phyloP scores from a whole-genome alignment of 2,888 invertebrate species.

The Abscondita cerata region DNA sequence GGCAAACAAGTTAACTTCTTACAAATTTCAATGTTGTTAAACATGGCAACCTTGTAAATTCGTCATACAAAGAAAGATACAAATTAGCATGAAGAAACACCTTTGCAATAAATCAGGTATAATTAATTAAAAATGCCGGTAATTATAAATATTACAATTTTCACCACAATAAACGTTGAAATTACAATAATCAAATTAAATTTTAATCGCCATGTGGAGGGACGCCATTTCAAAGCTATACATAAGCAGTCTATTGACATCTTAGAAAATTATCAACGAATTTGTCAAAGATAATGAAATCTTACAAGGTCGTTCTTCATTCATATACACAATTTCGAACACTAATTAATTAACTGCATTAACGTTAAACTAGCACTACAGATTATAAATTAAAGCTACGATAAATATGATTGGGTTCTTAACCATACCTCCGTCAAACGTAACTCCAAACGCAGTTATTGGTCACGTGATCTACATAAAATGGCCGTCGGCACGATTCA shows the following conservation, averaged over 20 bases:
- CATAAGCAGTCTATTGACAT: constrained; percentile 69
- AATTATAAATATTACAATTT: constrained; percentile 3
- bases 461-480: constrained; percentile 54
- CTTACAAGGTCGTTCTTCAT: constrained; percentile 24
- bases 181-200: constrained; percentile 35
- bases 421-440: constrained; percentile 49
- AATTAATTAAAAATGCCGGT: constrained; percentile 17
- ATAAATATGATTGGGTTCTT: constrained; percentile 45
- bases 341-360: constrained; percentile 20
- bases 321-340: constrained; percentile 23
- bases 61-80: constrained; percentile 33
- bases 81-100: constrained; percentile 8
- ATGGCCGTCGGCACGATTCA: constrained; percentile 40
- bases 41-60: constrained; percentile 32
- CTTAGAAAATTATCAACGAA: constrained; percentile 38
- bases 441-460: constrained; percentile 56
- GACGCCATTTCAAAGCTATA: constrained; percentile 77
- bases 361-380: constrained; percentile 20
- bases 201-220: constrained; percentile 69
- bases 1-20: not conserved
- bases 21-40: constrained; percentile 26
- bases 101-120: constrained; percentile 1
- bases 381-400: constrained; percentile 32
- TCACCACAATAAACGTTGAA: not conserved
- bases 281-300: constrained; percentile 25